Percentiles rank a stretch among this genome's conserved stretches.
Conservation (phyloP, 2,888 invertebrate genomes). For the Trissolcus japonicus region DNA sequence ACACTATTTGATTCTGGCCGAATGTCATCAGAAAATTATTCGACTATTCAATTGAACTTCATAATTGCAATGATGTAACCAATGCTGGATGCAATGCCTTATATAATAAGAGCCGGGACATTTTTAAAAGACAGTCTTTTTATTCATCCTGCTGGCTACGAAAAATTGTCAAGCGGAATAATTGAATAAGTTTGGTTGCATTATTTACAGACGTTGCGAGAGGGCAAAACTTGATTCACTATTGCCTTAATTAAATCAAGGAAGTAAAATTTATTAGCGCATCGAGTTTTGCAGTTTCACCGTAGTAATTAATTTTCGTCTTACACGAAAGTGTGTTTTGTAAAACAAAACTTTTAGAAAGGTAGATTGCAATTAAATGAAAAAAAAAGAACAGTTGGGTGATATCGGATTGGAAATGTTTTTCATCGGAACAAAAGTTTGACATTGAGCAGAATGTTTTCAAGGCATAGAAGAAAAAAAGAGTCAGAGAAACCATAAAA, state of each 20-base stretch:
- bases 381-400: background rate
- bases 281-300: slow-evolving; percentile 25
- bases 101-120: too few species aligned
- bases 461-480: background rate
- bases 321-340: slow-evolving; percentile 14
- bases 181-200: slow-evolving; percentile 1
- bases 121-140: too few species aligned
- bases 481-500: background rate
- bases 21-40: background rate
- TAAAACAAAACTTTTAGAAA: slow-evolving; percentile 18
- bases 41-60: too few species aligned
- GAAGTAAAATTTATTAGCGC: slow-evolving; percentile 26
- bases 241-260: slow-evolving; percentile 21
- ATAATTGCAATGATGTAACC: too few species aligned
- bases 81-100: too few species aligned
- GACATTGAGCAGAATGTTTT: too few species aligned
- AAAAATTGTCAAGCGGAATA: slow-evolving; percentile 6
- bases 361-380: slow-evolving; percentile 27
- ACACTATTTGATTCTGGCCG: too few species aligned
- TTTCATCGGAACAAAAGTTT: background rate
- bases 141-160: too few species aligned
- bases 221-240: slow-evolving; percentile 9
- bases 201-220: background rate
- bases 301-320: slow-evolving; percentile 30
- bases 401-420: background rate